These are phyloP conservation scores for Mycogona germanica DNA, from an alignment of 2,888 invertebrate species.

Conservation along the genomic window DNA sequence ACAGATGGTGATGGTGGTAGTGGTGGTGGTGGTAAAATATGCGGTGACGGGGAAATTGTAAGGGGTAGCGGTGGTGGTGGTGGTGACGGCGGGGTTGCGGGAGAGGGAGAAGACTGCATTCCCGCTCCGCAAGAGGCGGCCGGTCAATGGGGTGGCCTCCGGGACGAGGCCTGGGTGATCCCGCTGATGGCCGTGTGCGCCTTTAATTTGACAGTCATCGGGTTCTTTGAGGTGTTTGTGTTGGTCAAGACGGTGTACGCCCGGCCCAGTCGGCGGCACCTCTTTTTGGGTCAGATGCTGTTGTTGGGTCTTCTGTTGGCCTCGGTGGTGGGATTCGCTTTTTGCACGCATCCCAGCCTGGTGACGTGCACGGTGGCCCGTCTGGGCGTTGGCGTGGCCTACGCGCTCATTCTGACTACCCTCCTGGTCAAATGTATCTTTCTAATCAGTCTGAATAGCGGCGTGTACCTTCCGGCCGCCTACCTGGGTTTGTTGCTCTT, in stretches of 20 bases:
- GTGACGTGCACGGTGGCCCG: conserved; percentile 70
- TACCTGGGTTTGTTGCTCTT: conserved; percentile 77
- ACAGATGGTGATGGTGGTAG: too few relatives aligned
- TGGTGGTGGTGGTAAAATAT: too few relatives aligned
- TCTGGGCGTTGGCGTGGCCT: conserved; percentile 60
- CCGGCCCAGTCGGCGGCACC: conserved; percentile 66
- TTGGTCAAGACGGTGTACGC: conserved; percentile 60
- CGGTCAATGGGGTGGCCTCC: conserved; percentile 4
- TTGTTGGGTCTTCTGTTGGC: conserved; percentile 69
- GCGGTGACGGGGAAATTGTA: too few relatives aligned
- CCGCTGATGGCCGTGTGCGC: conserved; percentile 74
- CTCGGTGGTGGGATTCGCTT: conserved; percentile 63
- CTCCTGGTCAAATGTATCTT: conserved; percentile 89
- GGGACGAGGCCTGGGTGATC: conserved; percentile 70
- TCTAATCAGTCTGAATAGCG: conserved; percentile 77
- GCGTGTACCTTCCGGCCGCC: conserved; percentile 80
- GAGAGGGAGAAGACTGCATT: background rate
- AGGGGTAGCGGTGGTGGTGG: background rate
- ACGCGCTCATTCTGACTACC: conserved; percentile 74
- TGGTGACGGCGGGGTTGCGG: background rate
- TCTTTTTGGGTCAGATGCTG: conserved; percentile 75
- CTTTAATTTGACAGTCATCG: conserved; percentile 69
- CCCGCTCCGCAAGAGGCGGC: background rate
- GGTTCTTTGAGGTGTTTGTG: conserved; percentile 75
- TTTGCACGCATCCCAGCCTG: conserved; percentile 62